Base-by-base conservation (phyloP, 92 coral and sea anemone species). In the Zoanthus gigantus region DNA sequence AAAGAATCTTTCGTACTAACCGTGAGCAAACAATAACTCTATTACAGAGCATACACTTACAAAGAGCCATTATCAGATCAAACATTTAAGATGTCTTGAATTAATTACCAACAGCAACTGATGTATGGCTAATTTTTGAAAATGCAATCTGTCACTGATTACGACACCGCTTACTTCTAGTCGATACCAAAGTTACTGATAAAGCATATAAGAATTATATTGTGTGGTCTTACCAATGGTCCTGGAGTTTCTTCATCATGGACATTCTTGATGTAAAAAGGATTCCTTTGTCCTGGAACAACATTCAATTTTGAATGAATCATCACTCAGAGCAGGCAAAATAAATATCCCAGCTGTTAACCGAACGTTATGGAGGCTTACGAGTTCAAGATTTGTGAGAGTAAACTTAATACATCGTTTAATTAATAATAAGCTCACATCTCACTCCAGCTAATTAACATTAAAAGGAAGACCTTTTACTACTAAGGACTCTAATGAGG, bases 161-260 rank as follows among this genome's bases (percentile, higher is more conserved):
- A 17, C 17, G 17, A 60, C 17, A 13, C 9, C 23, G 23, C 9
- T 14, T 12, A 4, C 12, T 14, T 6, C 9, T 10, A 50, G 54
- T 50, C 0, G 34, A 10, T 12, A 14, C 74, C 13, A 4, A 18
- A 7, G 16, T 9, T 69, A 12, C 46, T 31, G 46, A 50, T 50
- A 69, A 69, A 16, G 32, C 46, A 44, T 30, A 28, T 10, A 9
- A 30, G 7, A n/a, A 23, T 17, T 17, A 1, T 29, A 32, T 69
- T 34, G 5, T 56, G 8, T 52, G 69, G 10, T 44, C 93, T 72
- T 76, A 94, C 98, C 95, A 94, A 34, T 8, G 95, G 93, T 23
- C 98, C 98, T 1, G 95, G 94, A 5, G 98, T 53, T 16, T 93
- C 98, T 31, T 54, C 88, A 15, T 74, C 31, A 71, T 66, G 46